A percentile compares a stretch with the other conserved stretches of the same genome.
Evolutionary conservation across 1,140 invertebrate genomes (phyloP).

Genomic region (Dreissena rostriformis): DNA sequence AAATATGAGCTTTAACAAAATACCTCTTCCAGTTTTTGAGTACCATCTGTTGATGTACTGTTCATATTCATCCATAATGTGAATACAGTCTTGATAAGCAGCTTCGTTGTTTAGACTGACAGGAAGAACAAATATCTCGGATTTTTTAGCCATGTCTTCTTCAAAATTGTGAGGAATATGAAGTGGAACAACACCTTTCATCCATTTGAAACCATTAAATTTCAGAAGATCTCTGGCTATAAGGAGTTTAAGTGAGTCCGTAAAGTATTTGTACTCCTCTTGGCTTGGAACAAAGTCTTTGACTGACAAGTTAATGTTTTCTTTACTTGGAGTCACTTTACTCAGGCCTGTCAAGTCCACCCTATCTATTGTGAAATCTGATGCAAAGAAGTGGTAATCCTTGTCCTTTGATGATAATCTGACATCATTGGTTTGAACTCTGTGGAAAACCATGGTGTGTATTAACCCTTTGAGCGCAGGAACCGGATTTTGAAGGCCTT

Average conservation of each 20-base stretch:
- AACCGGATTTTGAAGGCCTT: too few species aligned
- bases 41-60: constrained; percentile 4
- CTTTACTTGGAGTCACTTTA: background rate
- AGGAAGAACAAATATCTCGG: constrained; percentile 1
- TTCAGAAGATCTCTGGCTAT: background rate
- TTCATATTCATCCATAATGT: constrained; percentile 18
- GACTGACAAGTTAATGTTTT: background rate
- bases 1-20: too few species aligned
- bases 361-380: constrained; percentile 18
- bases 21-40: constrained; percentile 8
- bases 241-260: constrained; percentile 3
- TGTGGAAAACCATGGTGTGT: background rate
- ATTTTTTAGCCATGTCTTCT: constrained; percentile 20
- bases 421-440: constrained; percentile 33
- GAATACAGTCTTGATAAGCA: background rate
- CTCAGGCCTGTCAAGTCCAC: background rate
- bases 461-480: too few species aligned
- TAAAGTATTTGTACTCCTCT: constrained; percentile 1
- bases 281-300: constrained; percentile 12
- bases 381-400: constrained; percentile 41
- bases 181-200: constrained; percentile 2
- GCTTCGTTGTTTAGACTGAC: background rate
- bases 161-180: constrained; percentile 7
- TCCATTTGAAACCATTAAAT: constrained; percentile 20
- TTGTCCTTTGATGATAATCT: constrained; percentile 7